Base-by-base conservation (phyloP, 2,113 vertebrate genomes). In the Lampris incognitus region DNA sequence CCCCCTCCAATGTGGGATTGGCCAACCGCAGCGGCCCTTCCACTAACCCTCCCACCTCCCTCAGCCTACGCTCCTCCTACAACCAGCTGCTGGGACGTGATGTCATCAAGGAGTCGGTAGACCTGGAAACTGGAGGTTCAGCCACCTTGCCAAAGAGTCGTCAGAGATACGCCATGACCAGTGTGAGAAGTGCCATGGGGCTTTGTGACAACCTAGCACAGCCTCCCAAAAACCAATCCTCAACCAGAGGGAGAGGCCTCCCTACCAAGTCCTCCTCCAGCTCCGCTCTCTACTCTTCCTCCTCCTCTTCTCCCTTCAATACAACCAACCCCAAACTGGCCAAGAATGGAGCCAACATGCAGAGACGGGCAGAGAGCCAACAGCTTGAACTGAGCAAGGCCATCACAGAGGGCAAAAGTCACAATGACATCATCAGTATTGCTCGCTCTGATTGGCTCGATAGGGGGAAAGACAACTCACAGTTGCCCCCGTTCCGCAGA, bases 321-420 rank as follows among this genome's bases (percentile, higher is more conserved):
- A 55, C 95, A 7, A 93, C 97, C 85, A 99, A 99, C 80, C 95
- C 96, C 9, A 99, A 99, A 87, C 93, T 99, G 84, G 97, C 96
- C 48, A 99, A 99, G 89, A 99, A 99, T 40, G 97, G 98, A 1
- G 97, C 98, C 90, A 99, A 99, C 93, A 95, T 99, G 91, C 97
- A 99, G 75, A 94, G 97, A 44, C 96, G 98, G 83, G 97, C 97
- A 0, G 96, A 97, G 0, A 98, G 97, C 65, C 97, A 98, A 56
- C 97, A 97, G 84, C 92, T 96, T 81, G 96, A 98, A 91, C 94
- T 95, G 70, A 90, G 87, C 79, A 76, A 87, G 24, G 90, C 90
- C 72, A 97, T 95, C 76, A 96, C 92, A 71, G 97, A 97, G 58
- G 87, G 87, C 70, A 93, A 91, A 74, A 90, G 88, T 67, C 85